Evolutionary conservation across 2,113 vertebrate species (phyloP), one percentile per base, ranked within the genome.

Genomic region (Brachypodius melanocephalos): DNA sequence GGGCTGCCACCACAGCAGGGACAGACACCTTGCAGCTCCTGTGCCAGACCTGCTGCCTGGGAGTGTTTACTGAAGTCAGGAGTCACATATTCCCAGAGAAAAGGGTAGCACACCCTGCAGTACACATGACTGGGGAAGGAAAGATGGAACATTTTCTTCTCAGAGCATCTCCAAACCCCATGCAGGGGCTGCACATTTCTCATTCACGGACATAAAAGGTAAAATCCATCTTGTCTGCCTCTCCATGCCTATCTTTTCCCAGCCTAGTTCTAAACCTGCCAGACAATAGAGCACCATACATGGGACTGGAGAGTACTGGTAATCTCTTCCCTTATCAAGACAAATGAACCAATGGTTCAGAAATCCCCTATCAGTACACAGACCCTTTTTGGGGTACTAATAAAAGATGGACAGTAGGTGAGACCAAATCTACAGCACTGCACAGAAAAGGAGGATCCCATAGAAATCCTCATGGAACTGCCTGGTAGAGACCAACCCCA

Each of bases 21-120:
- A 68, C 91, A 94, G 65, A 65, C 71, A 81, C 84, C 90, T 90
- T 69, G 34, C 78, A 96, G 80, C 73, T 95, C 80, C 86, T 66
- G 61, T 62, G 94, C 34, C 91, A 86, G 58, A 59, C 34, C 62
- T 90, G 91, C 72, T 43, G 28, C 88, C 85, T 25, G 17, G 26
- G 17, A 55, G 63, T 17, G 61, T 81, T 90, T 75, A 66, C 71
- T 85, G 9, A 88, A 92, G 80, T 29, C 84, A 76, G 59, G 88
- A 71, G 43, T 26, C 36, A 7, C n/a, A 1, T 20, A 71, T 82
- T 81, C 94, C 52, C 63, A 73, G 71, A 85, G 82, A 61, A 85
- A 57, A 78, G 68, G 19, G 42, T 3, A 38, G 21, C 40, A 65
- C 45, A 38, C 16, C 21, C 58, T 38, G 77, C 19, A 38, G 15